Conservation (phyloP, 2,888 invertebrate genomes). For the Agrilus cyanescens region DNA sequence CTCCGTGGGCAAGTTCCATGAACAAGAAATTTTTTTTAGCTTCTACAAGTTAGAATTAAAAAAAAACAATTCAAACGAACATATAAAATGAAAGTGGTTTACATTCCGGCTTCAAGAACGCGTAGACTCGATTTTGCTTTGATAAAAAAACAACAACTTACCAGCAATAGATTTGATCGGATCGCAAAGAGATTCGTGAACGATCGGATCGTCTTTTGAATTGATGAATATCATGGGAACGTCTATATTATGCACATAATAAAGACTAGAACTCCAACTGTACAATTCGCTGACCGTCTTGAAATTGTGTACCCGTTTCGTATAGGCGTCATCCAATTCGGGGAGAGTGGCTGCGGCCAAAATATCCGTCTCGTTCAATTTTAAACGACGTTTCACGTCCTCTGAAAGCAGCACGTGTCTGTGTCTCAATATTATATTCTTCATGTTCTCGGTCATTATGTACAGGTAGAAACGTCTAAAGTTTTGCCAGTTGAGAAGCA, state of each 20-base stretch:
- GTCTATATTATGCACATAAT: constrained; percentile 65
- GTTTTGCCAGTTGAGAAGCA: constrained; percentile 77
- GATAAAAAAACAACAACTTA: constrained; percentile 37
- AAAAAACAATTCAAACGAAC: constrained; percentile 46
- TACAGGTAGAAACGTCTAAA: constrained; percentile 82
- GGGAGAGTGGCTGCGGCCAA: constrained; percentile 78
- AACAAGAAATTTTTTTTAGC: constrained; percentile 57
- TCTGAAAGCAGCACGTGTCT: constrained; percentile 62
- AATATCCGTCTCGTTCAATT: constrained; percentile 68
- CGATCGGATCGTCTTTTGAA: constrained; percentile 82
- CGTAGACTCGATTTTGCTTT: not conserved
- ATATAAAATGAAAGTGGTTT: not conserved
- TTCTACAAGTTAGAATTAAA: constrained; percentile 56
- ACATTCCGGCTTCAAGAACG: not conserved
- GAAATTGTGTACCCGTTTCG: constrained; percentile 68
- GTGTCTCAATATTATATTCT: constrained; percentile 76
- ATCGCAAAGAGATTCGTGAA: constrained; percentile 64
- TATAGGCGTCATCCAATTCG: constrained; percentile 83
- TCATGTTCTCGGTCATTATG: constrained; percentile 87
- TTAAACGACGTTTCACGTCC: constrained; percentile 54
- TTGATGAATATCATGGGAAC: constrained; percentile 88
- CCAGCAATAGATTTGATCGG: constrained; percentile 65
- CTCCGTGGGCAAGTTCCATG: constrained; percentile 79
- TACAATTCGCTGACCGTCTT: constrained; percentile 68
- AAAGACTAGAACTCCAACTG: constrained; percentile 71